Evolutionary conservation across 2,797 vertebrate species (phyloP), one percentile per base, ranked within the genome.

Genomic region (Schizopygopsis malacanthus): DNA sequence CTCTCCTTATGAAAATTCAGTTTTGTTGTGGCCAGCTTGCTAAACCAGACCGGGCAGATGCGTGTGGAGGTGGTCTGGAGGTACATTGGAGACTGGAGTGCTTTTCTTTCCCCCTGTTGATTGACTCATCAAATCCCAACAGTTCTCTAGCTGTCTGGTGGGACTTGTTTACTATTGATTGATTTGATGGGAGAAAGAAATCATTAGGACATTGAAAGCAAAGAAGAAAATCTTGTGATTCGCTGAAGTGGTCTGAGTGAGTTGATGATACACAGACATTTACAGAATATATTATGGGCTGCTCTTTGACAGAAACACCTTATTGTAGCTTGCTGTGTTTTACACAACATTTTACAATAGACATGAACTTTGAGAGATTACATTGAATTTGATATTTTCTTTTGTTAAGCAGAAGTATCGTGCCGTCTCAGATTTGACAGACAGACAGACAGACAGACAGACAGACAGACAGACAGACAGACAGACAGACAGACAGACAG

Each of bases 91-190:
- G 54, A 88, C 82, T 78, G 89, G 79, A 90, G 88, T 82, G 81
- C 78, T 75, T 79, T 83, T 52, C 91, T 90, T 90, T 89, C 86
- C 76, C 83, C 72, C 83, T 33, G 86, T 87, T 95, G 95, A 95
- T 95, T 95, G 93, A 93, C 92, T 95, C 92, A 96, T 96, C 95
- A 96, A 85, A 88, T 87, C 89, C 82, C 75, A 86, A 88, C 89
- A 90, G 89, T 56, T 86, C 92, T 86, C 91, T 65, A 87, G 90
- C 87, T 84, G 86, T 89, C 91, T 90, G 87, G 82, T 85, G 89
- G 88, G 85, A 79, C 65, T 82, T 83, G 87, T 79, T 89, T 86
- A 71, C 84, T 88, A 85, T 83, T 84, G 89, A 89, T 91, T 95
- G 95, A 94, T 94, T 95, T 91, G 89, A 90, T 91, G 91, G 91